Conservation (phyloP, 2,888 invertebrate genomes). For the Agrotis exclamationis region DNA sequence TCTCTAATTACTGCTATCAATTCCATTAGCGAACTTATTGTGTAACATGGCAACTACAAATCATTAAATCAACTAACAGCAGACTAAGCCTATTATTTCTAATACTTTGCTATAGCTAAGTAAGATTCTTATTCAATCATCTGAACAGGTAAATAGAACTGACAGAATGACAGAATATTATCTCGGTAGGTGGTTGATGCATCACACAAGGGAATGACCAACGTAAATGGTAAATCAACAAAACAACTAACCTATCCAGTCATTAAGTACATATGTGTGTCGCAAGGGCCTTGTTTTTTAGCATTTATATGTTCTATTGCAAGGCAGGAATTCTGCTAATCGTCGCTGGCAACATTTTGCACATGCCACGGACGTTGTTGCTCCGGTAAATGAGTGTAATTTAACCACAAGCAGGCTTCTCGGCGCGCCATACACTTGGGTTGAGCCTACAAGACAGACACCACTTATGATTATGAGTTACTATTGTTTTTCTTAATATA, state of each 20-base stretch:
- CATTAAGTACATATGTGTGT: slow-evolving; percentile 76
- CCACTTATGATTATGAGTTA: slow-evolving; percentile 62
- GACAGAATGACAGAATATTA: slow-evolving; percentile 68
- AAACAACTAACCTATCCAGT: slow-evolving; percentile 76
- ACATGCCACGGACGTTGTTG: slow-evolving; percentile 83
- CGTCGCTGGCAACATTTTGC: slow-evolving; percentile 86
- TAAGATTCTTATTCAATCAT: slow-evolving; percentile 54
- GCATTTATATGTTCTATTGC: slow-evolving; percentile 86
- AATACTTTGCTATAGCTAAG: slow-evolving; percentile 50
- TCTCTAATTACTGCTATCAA: slow-evolving; percentile 83
- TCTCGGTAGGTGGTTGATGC: slow-evolving; percentile 75
- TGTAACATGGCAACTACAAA: slow-evolving; percentile 70
- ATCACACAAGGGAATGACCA: slow-evolving; percentile 66
- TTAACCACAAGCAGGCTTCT: slow-evolving; percentile 82
- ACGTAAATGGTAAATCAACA: slow-evolving; percentile 84
- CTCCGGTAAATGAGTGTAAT: slow-evolving; percentile 87
- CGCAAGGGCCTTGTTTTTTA: slow-evolving; percentile 87
- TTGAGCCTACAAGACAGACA: slow-evolving; percentile 59
- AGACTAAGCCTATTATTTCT: slow-evolving; percentile 43
- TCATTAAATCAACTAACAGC: slow-evolving; percentile 64
- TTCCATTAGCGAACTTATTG: slow-evolving; percentile 80
- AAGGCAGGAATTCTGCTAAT: slow-evolving; percentile 88
- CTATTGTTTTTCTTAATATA: slow-evolving; percentile 61
- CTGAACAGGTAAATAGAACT: slow-evolving; percentile 55
- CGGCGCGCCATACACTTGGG: slow-evolving; percentile 66